Conservation (phyloP, 1,140 invertebrate genomes). For the Pogonognathellus flavescens region DNA sequence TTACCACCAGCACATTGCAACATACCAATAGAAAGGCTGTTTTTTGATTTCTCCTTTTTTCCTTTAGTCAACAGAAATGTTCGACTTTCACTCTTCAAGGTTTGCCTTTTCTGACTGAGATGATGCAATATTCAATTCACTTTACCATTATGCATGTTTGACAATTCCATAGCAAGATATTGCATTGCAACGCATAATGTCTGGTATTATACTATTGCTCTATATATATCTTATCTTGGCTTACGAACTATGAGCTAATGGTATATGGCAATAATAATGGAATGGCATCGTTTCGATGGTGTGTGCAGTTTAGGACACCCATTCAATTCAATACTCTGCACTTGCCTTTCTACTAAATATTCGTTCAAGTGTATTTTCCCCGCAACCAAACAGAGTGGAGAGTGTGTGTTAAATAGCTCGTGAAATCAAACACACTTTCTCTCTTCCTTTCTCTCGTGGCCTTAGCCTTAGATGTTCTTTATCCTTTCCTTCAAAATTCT, state of each 20-base stretch:
- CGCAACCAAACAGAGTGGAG: slow-evolving; percentile 21
- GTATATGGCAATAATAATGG: too few species aligned
- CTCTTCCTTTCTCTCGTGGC: slow-evolving; percentile 15
- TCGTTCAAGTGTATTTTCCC: not conserved
- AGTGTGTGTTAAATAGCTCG: slow-evolving; percentile 48
- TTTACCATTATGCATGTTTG: slow-evolving; percentile 13
- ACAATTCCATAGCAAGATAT: slow-evolving; percentile 35
- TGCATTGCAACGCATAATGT: not conserved
- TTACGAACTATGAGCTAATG: too few species aligned
- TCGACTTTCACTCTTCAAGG: slow-evolving; percentile 21
- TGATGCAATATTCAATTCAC: slow-evolving; percentile 42
- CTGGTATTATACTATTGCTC: too few species aligned
- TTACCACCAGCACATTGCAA: not conserved
- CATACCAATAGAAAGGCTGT: too few species aligned
- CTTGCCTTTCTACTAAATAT: not conserved
- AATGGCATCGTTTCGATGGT: too few species aligned
- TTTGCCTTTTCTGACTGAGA: not conserved
- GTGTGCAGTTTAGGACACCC: not conserved
- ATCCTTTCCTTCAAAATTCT: slow-evolving; percentile 1
- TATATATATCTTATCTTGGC: too few species aligned
- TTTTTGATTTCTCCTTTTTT: too few species aligned
- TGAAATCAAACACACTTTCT: slow-evolving; percentile 49
- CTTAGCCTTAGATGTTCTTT: slow-evolving; percentile 12
- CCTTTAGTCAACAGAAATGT: too few species aligned
- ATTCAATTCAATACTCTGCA: slow-evolving; percentile 13